Evolutionary conservation across 2,797 vertebrate species (phyloP), one percentile per base, ranked within the genome.

Genomic region (Rhinophrynus dorsalis): DNA sequence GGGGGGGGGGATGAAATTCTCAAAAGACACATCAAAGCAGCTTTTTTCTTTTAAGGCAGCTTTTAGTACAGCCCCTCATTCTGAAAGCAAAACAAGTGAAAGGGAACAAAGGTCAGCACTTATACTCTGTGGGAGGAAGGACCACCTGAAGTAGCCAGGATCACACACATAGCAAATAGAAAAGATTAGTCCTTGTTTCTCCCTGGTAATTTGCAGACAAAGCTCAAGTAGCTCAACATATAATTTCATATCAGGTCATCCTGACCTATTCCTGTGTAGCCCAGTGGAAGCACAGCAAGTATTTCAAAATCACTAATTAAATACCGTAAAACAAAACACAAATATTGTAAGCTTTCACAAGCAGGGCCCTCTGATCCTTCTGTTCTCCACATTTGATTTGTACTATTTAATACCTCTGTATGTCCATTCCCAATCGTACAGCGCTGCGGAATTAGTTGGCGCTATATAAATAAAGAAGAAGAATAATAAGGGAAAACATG

Each of bases 91-190:
- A 62, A 62, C 48, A 62, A 61, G 58, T 23, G 27, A 60, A 69
- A 69, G 48, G n/a, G 37, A 62, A 33, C 40, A 69, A 69, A 69
- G 47, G 37, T 60, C 67, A 61, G 26, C 45, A 51, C 33, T 60
- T 32, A 50, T 50, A 32, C 45, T 2, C 17, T 12, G 48, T n/a
- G 20, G 35, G 60, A 38, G 52, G 20, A 57, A 24, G 38, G 21
- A 37, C 47, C 57, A 48, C 66, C 45, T 51, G 20, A 29, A 51
- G 20, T 30, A 20, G 32, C 27, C 15, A 6, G 3, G 3, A 48
- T 51, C 51, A 33, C 47, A 30, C 29, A 24, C 44, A 45, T 21
- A 10, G 40, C 40, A 44, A 44, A 44, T 5, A 13, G 40, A 9
- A n/a, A 23, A 5, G 44, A 9, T 23, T 47, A 5, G 23, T 17